Conservation (phyloP, 2,797 vertebrate genomes). For the Rhabdophis nuchalis region DNA sequence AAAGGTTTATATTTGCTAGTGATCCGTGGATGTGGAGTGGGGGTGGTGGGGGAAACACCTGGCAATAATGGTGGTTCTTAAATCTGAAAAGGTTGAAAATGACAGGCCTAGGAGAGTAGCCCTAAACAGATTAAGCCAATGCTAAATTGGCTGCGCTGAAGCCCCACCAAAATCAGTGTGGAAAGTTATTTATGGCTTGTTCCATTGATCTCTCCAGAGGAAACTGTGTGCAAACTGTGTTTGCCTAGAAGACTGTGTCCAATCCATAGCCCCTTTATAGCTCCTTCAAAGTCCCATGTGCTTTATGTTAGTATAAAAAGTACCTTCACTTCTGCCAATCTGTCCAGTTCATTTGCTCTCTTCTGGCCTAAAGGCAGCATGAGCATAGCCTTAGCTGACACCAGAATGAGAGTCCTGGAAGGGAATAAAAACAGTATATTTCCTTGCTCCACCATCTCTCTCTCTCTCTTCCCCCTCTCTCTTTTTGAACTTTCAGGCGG, state of each 20-base stretch:
- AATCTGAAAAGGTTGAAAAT: not conserved
- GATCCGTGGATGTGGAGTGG: not conserved
- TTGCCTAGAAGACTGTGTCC: not conserved
- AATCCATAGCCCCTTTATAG: not conserved
- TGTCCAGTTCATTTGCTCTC: conserved; percentile 54
- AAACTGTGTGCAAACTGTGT: not conserved
- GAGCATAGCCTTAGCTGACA: conserved; percentile 62
- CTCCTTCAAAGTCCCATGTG: not conserved
- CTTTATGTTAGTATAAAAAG: conserved; percentile 31
- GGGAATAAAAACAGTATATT: conserved; percentile 51
- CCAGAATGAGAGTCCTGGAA: conserved; percentile 65
- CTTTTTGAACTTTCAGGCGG: conserved; percentile 57
- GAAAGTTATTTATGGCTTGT: not conserved
- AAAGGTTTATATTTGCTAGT: not conserved
- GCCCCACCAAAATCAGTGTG: not conserved
- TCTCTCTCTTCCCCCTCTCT: conserved; percentile 22
- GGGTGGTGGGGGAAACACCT: not conserved
- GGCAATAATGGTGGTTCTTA: not conserved
- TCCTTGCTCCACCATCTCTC: conserved; percentile 44
- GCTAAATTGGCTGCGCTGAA: not conserved
- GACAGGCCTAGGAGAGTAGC: not conserved
- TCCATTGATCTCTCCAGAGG: not conserved
- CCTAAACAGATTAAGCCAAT: not conserved
- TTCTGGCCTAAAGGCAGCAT: conserved; percentile 57
- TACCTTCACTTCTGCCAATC: conserved; percentile 30